Evolutionary conservation across 2,113 vertebrate species (phyloP), one percentile per base, ranked within the genome.

Genomic region (Aegotheles bennettii): DNA sequence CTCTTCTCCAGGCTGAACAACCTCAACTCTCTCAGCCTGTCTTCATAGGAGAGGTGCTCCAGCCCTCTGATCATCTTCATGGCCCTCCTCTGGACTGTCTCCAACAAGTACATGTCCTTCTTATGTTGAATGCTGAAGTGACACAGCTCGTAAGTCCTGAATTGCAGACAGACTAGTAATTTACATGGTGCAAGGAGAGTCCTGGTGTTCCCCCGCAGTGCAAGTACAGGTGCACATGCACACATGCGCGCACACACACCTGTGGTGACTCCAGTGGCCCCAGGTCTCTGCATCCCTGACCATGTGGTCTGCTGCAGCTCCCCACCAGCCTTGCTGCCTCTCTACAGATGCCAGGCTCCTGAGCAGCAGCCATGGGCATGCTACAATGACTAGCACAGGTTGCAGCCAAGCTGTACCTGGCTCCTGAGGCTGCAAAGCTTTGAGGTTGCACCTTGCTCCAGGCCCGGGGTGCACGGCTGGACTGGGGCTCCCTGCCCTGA

Each of bases 261-360:
- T 1, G 0, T 13, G 31, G 36, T 16, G 43, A 21, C 33, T 87
- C 38, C 83, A 43, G 50, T 0, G 1, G 38, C 38, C 33, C 59
- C 36, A 56, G 29, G 40, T 47, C 15, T 45, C 60, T 19, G 33
- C 11, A 4, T n/a, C 38, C 16, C 26, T 1, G 1, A 33, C 17
- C 16, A 5, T 0, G 1, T 0, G 1, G 20, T 19, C 50, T 79
- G 40, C 11, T 2, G 0, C 60, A 54, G 31, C 40, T 65, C 33
- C 47, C 26, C 7, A 1, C 35, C 13, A 38, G 16, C 29, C 38
- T n/a, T n/a, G 28, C 2, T 1, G 2, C 15, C 25, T 26, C 12
- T 36, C 31, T 43, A 16, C 0, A 1, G 50, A 35, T 1, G 2
- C 29, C 4, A 0, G 8, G 3, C 28, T 38, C 63, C 5, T 1